phyloP scores from a whole-genome alignment of 2,797 vertebrate species.

The Acanthurus leucopareius region DNA sequence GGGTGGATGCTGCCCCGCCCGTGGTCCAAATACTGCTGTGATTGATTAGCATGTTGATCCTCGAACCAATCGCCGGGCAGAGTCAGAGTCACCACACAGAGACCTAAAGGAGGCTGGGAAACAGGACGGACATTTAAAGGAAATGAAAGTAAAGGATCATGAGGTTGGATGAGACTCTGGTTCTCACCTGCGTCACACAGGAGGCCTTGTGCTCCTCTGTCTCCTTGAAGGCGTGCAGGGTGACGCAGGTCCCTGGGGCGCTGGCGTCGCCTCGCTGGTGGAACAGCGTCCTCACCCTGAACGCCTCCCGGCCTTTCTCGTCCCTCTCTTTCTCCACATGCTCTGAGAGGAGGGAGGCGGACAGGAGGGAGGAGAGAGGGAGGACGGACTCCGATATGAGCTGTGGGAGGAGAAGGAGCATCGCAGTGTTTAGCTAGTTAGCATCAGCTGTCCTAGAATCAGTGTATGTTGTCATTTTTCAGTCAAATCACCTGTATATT shows the following conservation, averaged over 20 bases:
- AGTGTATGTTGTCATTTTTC: background rate
- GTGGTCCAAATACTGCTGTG: slow-evolving; percentile 33
- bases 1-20: slow-evolving; percentile 4
- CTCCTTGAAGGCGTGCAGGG: slow-evolving; percentile 83
- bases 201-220: slow-evolving; percentile 81
- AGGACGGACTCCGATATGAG: slow-evolving; percentile 69
- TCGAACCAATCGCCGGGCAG: slow-evolving; percentile 79
- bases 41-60: slow-evolving; percentile 30
- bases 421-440: background rate
- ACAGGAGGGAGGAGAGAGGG: slow-evolving; percentile 63
- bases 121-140: background rate
- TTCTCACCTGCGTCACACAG: slow-evolving; percentile 80
- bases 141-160: background rate
- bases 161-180: background rate
- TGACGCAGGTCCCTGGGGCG: slow-evolving; percentile 69
- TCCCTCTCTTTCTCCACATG: slow-evolving; percentile 67
- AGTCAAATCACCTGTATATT: background rate
- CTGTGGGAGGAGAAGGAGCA: slow-evolving; percentile 57
- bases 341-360: slow-evolving; percentile 80
- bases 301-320: slow-evolving; percentile 46
- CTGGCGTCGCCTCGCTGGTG: slow-evolving; percentile 64
- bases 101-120: slow-evolving; percentile 78
- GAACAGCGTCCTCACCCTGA: slow-evolving; percentile 79
- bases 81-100: slow-evolving; percentile 78
- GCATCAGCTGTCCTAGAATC: background rate